phyloP scores from a whole-genome alignment of 2,797 vertebrate species.

The Trachops cirrhosus region DNA sequence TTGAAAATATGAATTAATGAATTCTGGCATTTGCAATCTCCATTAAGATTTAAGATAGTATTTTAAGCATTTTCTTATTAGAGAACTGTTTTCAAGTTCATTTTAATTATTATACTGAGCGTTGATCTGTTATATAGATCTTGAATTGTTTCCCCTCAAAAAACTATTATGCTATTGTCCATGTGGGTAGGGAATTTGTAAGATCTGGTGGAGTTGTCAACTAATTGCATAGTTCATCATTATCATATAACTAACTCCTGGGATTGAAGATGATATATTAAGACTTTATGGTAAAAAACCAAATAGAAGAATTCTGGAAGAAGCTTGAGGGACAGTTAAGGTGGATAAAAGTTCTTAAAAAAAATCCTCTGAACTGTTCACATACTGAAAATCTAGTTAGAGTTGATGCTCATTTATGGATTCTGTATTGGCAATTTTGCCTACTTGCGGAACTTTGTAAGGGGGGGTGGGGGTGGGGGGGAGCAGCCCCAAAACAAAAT shows the following conservation, averaged over 20 bases:
- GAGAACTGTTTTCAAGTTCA: not conserved
- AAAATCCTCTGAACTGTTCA: not conserved
- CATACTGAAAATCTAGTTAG: not conserved
- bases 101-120: not conserved
- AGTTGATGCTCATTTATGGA: not conserved
- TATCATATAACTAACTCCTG: not conserved
- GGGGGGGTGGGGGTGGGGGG: not conserved
- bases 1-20: conserved; percentile 26
- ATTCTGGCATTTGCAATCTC: conserved; percentile 4
- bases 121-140: not conserved
- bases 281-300: not conserved
- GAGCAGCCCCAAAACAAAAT: not conserved
- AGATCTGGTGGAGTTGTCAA: not conserved
- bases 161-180: not conserved
- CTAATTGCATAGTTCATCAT: not conserved
- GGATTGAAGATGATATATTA: not conserved
- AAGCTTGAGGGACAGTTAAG: not conserved
- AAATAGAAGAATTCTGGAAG: not conserved
- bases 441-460: not conserved
- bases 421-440: not conserved
- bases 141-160: not conserved
- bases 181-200: not conserved
- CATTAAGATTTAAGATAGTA: not conserved
- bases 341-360: not conserved
- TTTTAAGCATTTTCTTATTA: not conserved